Base-by-base conservation (phyloP, 1,140 invertebrate species). In the Pseudomyrmex gracilis region DNA sequence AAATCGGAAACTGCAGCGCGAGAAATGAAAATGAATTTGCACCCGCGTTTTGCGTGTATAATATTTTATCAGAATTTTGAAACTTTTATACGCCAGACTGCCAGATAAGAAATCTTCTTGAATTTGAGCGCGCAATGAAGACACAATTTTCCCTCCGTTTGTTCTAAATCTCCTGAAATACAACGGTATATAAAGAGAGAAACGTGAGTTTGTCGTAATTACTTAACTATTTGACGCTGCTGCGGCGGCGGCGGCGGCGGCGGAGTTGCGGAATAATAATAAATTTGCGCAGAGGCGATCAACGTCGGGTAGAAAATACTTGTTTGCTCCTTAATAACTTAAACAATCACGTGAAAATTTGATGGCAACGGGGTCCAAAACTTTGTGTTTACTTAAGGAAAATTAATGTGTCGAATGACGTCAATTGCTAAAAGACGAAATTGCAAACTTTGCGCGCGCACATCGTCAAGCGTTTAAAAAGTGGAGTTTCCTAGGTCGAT, bases 291-390 rank as follows among this genome's bases (percentile, higher is more conserved):
- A 1, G 43, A 47, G 24, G n/a, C 53, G 66, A 71, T 58, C 15
- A 57, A 34, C 43, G 43, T 71, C 53, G 47, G 45, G 53, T 20
- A 70, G 12, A 12, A 71, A 71, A 80, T 58, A 80, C 71, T 71
- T 76, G 73, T 76, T 64, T 80, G 24, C 66, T 58, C 45, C 13
- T 80, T 80, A 80, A 80, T 70, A 70, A 80, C 22, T 80, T 71
- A 58, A 58, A 45, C 15, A 53, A 49, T 78, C 20, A 49, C 53
- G 24, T 71, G 66, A 45, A 70, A 78, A 70, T 80, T 80, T 45
- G 45, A 71, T 57, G 51, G 22, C 24, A 17, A 34, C 34, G 43
- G 43, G 10, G 51, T 8, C 34, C 68, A 10, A 10, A 80, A 80
- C 66, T 71, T 80, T 13, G 66, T 80, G 58, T 53, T 80, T 80